phyloP scores from a whole-genome alignment of 1,140 invertebrate genomes.

The Psix sp. region DNA sequence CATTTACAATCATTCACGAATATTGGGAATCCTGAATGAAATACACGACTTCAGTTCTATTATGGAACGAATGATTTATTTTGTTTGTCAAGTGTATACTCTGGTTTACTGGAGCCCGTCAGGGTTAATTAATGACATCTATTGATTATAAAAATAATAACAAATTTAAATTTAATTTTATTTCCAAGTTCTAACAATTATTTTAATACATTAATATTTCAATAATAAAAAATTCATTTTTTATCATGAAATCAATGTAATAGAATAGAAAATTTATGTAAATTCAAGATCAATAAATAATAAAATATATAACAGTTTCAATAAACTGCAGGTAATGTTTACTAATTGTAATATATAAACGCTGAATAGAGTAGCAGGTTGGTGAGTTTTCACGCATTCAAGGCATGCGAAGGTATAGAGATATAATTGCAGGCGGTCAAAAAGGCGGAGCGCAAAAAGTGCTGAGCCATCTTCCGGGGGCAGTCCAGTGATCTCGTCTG shows the following conservation, averaged over 20 bases:
- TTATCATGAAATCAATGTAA: too few species aligned
- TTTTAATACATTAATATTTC: too few species aligned
- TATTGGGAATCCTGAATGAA: conserved; percentile 72
- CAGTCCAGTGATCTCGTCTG: conserved; percentile 55
- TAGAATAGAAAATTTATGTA: too few species aligned
- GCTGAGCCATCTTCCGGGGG: conserved; percentile 71
- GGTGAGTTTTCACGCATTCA: conserved; percentile 34
- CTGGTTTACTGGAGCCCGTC: too few species aligned
- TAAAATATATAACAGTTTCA: too few species aligned
- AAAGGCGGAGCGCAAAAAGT: conserved; percentile 74
- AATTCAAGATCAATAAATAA: too few species aligned
- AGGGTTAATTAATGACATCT: neutral
- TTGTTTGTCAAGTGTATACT: conserved; percentile 49
- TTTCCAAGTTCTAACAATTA: too few species aligned
- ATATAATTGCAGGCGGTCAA: conserved; percentile 53
- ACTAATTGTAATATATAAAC: conserved; percentile 6
- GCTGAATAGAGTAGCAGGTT: conserved; percentile 43
- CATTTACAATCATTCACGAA: conserved; percentile 73
- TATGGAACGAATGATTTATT: conserved; percentile 76
- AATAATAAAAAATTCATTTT: too few species aligned
- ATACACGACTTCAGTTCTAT: conserved; percentile 65
- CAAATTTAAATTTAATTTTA: neutral
- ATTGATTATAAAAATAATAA: neutral
- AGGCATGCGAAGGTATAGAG: conserved; percentile 41
- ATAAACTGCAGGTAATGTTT: conserved; percentile 14